A percentile compares a stretch with the other conserved stretches of the same genome.
Evolutionary conservation across 2,113 vertebrate genomes (phyloP).

Genomic region (Larimichthys crocea): DNA sequence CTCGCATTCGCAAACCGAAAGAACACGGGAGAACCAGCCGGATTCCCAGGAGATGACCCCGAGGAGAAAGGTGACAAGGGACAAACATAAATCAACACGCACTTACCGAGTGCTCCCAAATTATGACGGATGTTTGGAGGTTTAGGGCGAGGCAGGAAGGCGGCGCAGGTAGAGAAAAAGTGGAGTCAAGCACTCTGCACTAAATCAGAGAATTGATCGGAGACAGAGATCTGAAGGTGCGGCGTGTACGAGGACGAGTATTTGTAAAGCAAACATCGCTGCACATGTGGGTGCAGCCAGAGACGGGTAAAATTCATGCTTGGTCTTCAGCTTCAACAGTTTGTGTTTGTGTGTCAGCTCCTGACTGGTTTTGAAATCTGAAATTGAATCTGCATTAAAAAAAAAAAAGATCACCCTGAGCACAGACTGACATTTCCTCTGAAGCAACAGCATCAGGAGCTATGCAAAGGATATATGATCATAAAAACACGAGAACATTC

Average conservation of each 20-base stretch:
- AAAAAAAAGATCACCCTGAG: background rate
- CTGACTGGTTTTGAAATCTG: background rate
- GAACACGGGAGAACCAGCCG: background rate
- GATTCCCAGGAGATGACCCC: background rate
- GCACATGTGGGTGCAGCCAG: background rate
- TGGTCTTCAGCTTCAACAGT: too few species aligned
- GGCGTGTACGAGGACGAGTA: background rate
- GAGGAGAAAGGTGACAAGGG: background rate
- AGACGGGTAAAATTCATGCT: too few species aligned
- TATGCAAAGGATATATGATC: too few species aligned
- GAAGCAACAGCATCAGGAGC: background rate
- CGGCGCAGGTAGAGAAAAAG: background rate
- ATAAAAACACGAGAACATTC: background rate
- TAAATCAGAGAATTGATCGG: constrained; percentile 12
- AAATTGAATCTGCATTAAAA: background rate
- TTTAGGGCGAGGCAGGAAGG: background rate
- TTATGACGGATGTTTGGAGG: constrained; percentile 16
- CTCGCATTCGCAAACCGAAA: constrained; percentile 8
- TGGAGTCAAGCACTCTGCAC: background rate
- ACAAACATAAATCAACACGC: background rate
- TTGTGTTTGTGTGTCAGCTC: too few species aligned
- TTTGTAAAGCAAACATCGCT: too few species aligned
- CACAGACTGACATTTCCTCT: background rate
- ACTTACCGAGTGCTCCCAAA: background rate
- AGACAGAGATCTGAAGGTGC: constrained; percentile 6